phyloP scores from a whole-genome alignment of 2,113 vertebrate species.

The Lathamus discolor region DNA sequence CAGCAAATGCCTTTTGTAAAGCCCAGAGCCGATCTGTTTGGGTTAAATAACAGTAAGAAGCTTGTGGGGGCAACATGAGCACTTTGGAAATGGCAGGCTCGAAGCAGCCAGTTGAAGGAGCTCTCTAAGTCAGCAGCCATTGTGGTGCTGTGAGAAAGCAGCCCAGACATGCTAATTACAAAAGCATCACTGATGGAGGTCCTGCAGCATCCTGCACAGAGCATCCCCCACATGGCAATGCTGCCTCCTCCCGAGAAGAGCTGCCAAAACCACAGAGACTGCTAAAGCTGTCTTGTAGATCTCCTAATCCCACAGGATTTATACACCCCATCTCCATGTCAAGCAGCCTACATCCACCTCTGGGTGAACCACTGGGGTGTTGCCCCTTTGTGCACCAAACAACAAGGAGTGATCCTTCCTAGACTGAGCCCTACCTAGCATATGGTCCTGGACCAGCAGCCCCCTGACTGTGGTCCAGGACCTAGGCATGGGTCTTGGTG shows the following conservation, averaged over 20 bases:
- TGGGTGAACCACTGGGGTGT: rapidly evolving
- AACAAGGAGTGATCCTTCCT: background rate
- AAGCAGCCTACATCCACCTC: background rate
- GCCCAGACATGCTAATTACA: background rate
- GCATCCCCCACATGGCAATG: background rate
- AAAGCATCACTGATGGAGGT: background rate
- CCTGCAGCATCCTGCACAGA: background rate
- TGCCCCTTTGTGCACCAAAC: background rate
- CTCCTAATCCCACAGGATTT: background rate
- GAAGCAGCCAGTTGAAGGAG: background rate
- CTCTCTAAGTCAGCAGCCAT: background rate
- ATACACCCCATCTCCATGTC: background rate
- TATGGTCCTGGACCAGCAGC: background rate
- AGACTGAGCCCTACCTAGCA: background rate
- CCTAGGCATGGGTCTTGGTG: rapidly evolving
- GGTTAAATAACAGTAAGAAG: background rate
- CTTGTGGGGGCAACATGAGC: background rate
- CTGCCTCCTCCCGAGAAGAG: background rate
- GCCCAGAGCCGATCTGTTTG: background rate
- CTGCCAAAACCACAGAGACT: background rate
- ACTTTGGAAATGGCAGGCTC: background rate
- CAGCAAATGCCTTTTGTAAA: background rate
- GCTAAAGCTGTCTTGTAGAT: background rate
- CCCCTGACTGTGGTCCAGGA: rapidly evolving
- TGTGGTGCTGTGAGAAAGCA: background rate